Base-by-base conservation (phyloP, 2,797 vertebrate species). In the Coreius guichenoti region DNA sequence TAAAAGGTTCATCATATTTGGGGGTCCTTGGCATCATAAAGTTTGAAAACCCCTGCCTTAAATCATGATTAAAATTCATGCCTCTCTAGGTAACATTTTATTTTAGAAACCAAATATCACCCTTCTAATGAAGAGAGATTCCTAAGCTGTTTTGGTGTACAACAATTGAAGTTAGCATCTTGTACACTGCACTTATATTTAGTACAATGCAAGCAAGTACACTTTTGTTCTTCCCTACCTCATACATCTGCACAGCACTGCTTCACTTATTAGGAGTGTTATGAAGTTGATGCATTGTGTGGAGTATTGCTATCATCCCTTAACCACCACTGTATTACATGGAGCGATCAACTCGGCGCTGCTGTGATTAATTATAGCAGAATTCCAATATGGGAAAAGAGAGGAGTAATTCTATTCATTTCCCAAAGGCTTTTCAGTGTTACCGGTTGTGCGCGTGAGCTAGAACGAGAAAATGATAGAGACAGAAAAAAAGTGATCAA, bases 311-410 rank as follows among this genome's bases (percentile, higher is more conserved):
- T 54, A 79, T 84, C 78, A 78, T 82, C 68, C 68, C 72, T 56
- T 72, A 82, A 84, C 63, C 68, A 80, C 74, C 14, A 51, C 47
- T 81, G 78, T 81, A 84, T 86, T 87, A 80, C 63, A 63, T 16
- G 13, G 67, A 43, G 45, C 1, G 51, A 43, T 70, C 75, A 54
- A 23, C 49, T 68, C 33, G 26, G 39, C n/a, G 7, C 74, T 63
- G 67, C 63, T 72, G 76, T 88, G 85, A 90, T 91, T 91, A 89
- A 90, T 89, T 84, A 85, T 29, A 86, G 86, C 61, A 33, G 67
- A 74, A 51, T 80, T 72, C 86, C 84, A 88, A 72, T 26, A 87
- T 58, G 85, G 77, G 77, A 68, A 84, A 63, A 78, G 33, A 79
- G 36, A 68, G 75, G 47, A 74, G 81, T 81, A 82, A 70, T 81